Conservation (phyloP, 2,888 invertebrate species). For the Hydropsyche betteni region DNA sequence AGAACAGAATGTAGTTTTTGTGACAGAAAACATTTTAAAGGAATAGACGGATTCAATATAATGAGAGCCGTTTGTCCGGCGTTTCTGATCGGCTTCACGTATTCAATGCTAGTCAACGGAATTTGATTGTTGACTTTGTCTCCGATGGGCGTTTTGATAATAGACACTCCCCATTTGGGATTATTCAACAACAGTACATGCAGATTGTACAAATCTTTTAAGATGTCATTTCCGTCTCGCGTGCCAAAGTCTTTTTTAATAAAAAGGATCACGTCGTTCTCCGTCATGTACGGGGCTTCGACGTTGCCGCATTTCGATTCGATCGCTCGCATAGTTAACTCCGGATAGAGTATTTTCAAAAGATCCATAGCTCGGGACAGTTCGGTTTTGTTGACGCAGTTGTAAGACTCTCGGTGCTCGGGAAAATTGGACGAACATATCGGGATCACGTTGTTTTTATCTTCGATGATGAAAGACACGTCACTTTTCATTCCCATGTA, state of each 20-base stretch:
- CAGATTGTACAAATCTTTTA: conserved; percentile 70
- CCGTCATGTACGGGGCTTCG: conserved; percentile 68
- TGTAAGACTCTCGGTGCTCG: conserved; percentile 67
- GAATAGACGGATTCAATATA: conserved; percentile 69
- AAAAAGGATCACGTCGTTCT: conserved; percentile 70
- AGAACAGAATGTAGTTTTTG: conserved; percentile 67
- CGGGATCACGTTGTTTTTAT: conserved; percentile 68
- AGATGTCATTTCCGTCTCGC: conserved; percentile 61
- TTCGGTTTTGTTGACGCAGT: conserved; percentile 73
- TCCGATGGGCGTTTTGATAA: conserved; percentile 62
- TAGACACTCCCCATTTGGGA: conserved; percentile 76
- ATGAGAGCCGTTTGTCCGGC: conserved; percentile 68
- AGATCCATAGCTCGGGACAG: conserved; percentile 71
- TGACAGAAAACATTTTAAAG: conserved; percentile 69
- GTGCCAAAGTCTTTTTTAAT: conserved; percentile 57
- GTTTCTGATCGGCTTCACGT: conserved; percentile 64
- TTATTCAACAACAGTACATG: conserved; percentile 75
- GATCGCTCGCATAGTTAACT: conserved; percentile 69
- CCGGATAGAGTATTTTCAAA: conserved; percentile 71
- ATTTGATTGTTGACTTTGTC: conserved; percentile 60
- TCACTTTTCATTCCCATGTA: conserved; percentile 74
- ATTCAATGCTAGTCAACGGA: conserved; percentile 60
- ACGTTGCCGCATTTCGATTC: conserved; percentile 67
- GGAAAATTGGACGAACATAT: conserved; percentile 66
- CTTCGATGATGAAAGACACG: conserved; percentile 65